Evolutionary conservation across 2,888 invertebrate genomes (phyloP), one percentile per base, ranked within the genome.

Genomic region (Acholoe squamosa): DNA sequence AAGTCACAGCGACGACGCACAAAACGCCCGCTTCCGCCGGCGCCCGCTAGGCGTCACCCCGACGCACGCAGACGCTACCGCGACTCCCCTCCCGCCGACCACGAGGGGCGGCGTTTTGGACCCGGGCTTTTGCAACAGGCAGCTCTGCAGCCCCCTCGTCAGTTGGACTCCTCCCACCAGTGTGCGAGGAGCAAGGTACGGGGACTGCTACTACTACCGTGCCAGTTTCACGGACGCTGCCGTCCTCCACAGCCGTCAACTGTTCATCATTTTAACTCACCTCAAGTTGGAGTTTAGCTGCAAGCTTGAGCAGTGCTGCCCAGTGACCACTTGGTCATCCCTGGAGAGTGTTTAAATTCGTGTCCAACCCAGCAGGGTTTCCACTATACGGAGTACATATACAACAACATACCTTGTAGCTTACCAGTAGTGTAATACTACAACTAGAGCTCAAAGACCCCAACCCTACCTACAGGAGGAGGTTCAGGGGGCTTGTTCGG

Each of bases 31-130:
- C n/a, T 61, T 61, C 61, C 19, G 22, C 22, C 61, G 61, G 61
- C 61, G 61, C 14, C 61, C 61, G 61, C 61, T 61, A 61, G 61
- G 61, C 61, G 61, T 61, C 61, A 61, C 61, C 61, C 7, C 61
- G 61, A 43, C 43, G 43, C 43, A 10, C 43, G 43, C 43, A 7
- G n/a, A n/a, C n/a, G n/a, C n/a, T n/a, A n/a, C n/a, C n/a, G n/a
- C n/a, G n/a, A n/a, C 43, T 10, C 10, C 43, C 43, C 43, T 43
- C 61, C 19, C 61, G 14, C 61, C 61, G 61, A n/a, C n/a, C 61
- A n/a, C 61, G 19, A n/a, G 61, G 61, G 19, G 61, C 61, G 61
- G 61, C 61, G 61, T 61, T 61, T 43, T 19, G 61, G 61, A 61
- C 22, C 54, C 22, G 61, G n/a, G 61, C 61, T 61, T 43, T 43